Base-by-base conservation (phyloP, 2,888 invertebrate species). In the Chrysolina americana region DNA sequence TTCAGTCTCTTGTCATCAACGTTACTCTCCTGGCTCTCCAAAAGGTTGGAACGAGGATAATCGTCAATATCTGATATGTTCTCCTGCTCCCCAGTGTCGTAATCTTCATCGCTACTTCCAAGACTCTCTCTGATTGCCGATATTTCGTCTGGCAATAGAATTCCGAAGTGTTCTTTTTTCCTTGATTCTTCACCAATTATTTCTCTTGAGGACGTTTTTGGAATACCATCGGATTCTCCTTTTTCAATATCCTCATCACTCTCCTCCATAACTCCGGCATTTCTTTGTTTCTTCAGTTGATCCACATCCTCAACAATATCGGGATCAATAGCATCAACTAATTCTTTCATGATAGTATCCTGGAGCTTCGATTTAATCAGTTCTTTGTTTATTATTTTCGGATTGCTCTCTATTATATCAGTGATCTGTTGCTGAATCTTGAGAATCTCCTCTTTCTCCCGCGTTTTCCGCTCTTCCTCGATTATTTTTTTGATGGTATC, bases 401-500 rank as follows among this genome's bases (percentile, higher is more conserved):
- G 90, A 87, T 83, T 90, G 83, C 79, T 89, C 81, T 86, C 89
- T 81, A 86, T 90, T 82, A 86, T 89, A 76, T 87, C 90, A 84
- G 86, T 88, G 85, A 85, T 89, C 84, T 85, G 89, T 83, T 76
- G 86, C 85, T 84, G 90, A 78, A 87, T 89, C 87, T 88, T 89
- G 83, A 71, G 85, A 79, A 79, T 87, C 83, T 89, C 88, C 74
- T 90, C 90, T 78, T 88, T 87, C 83, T 90, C 88, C 75, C 88
- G 87, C 69, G 86, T 87, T 17, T 87, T 87, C 77, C 86, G 87
- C 80, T 90, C 89, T 75, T 85, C 82, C 73, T 86, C 82, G n/a
- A 86, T 85, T 23, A 87, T 84, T 69, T 85, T 83, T 76, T 85
- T 85, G 13, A 84, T 83, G 4, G 81, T 78, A 68, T 84, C 82